phyloP scores from a whole-genome alignment of 2,797 vertebrate genomes.

The Lacerta viridis region DNA sequence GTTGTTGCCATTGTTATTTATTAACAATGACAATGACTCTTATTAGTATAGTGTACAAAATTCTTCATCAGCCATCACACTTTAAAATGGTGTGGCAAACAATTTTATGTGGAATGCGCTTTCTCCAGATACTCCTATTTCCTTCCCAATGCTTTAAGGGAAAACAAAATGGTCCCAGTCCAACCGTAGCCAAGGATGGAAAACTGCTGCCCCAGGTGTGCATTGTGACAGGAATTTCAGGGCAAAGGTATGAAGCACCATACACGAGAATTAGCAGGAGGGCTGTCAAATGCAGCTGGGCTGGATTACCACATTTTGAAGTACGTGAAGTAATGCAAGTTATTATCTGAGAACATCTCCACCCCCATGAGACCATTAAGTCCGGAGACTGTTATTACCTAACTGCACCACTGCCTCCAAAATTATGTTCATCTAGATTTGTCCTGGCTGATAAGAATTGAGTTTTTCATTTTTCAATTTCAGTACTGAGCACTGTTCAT shows the following conservation, averaged over 20 bases:
- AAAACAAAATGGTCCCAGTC: too few species aligned
- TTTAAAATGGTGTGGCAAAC: not conserved
- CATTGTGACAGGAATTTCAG: not conserved
- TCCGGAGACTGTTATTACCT: too few species aligned
- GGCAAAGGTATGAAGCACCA: not conserved
- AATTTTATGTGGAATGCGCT: not conserved
- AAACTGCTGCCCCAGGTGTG: not conserved
- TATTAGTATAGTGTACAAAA: not conserved
- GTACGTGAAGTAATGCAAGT: too few species aligned
- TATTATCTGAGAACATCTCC: too few species aligned
- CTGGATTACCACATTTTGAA: too few species aligned
- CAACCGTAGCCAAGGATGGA: not conserved
- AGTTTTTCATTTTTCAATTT: not conserved
- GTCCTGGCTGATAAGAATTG: not conserved
- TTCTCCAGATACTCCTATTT: not conserved
- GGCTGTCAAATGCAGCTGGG: too few species aligned
- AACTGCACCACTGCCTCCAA: not conserved
- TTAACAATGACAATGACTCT: not conserved
- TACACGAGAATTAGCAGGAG: not conserved
- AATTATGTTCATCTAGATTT: not conserved
- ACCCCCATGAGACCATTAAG: too few species aligned
- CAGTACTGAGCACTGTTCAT: not conserved
- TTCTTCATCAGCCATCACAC: not conserved
- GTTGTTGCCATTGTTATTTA: not conserved
- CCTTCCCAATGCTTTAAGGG: not conserved